Base-by-base conservation (phyloP, 1,140 invertebrate species). In the Drosophila paulistorum region DNA sequence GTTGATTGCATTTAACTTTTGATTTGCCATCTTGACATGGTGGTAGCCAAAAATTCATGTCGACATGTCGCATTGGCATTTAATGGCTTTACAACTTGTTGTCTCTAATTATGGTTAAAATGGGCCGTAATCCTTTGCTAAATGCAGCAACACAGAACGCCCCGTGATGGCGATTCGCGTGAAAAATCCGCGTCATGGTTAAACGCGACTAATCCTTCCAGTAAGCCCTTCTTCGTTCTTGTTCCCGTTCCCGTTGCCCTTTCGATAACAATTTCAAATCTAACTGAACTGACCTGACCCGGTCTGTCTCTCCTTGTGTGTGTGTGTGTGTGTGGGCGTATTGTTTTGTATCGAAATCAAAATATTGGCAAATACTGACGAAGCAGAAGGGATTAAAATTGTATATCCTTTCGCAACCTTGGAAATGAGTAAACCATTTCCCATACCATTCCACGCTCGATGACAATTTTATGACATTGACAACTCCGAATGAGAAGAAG, bases 1-100 rank as follows among this genome's bases (percentile, higher is more conserved):
- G 17, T 81, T 71, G 68, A 63, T 59, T 75, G 68, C 85, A 71
- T 89, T 89, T 89, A 90, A 90, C 84, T 89, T 89, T 89, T 89
- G 85, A 89, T 90, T 81, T 89, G 71, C 60, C 84, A 89, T 80
- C 74, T 89, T 89, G 77, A 84, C 77, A 57, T 84, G 69, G n/a
- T 84, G 69, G 17, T 33, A 13, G 59, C 5, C 1, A 59, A 23
- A 41, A 39, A 58, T 55, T 45, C 7, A 9, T 14, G 45, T 9
- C 7, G 42, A 68, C 62, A 68, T 68, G 62, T 17, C n/a, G n/a
- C 42, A 39, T 42, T 57, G 68, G 39, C 63, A 58, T 37, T 41
- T 79, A 90, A 90, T 87, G 87, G 75, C 74, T 90, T 90, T 90
- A 89, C 84, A 89, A 90, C 89, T 91, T 89, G 89, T 90, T 90